A percentile compares a stretch with the other conserved stretches of the same genome.
Conservation (phyloP, 2,797 vertebrate species). For the Apogon hyalosoma region DNA sequence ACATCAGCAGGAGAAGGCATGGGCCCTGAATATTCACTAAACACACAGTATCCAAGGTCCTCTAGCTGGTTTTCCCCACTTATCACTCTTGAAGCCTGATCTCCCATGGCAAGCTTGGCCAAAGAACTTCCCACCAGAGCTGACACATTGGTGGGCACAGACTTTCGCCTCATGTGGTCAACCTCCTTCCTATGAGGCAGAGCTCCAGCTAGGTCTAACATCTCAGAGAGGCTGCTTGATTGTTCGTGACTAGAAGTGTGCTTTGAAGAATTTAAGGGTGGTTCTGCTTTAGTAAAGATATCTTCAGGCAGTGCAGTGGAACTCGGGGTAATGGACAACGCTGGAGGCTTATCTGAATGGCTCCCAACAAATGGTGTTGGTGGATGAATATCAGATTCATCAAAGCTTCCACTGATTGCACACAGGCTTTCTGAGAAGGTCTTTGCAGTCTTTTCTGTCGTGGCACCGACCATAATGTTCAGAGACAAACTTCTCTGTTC, state of each 20-base stretch:
- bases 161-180: constrained; percentile 84
- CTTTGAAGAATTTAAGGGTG: constrained; percentile 26
- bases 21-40: constrained; percentile 91
- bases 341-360: constrained; percentile 30
- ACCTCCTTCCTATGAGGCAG: constrained; percentile 84
- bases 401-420: constrained; percentile 61
- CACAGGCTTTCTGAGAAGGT: constrained; percentile 37
- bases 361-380: constrained; percentile 40
- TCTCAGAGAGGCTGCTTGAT: constrained; percentile 87
- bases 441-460: neutral
- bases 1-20: constrained; percentile 90
- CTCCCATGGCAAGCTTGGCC: constrained; percentile 63
- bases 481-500: constrained; percentile 66
- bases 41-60: constrained; percentile 90
- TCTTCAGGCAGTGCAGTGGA: constrained; percentile 30
- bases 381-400: constrained; percentile 47
- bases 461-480: constrained; percentile 46
- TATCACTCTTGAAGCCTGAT: constrained; percentile 39
- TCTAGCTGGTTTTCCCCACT: constrained; percentile 87
- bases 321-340: constrained; percentile 51
- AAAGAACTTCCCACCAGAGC: constrained; percentile 67
- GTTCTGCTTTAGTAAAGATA: constrained; percentile 9
- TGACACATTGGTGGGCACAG: constrained; percentile 80
- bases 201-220: constrained; percentile 91
- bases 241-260: constrained; percentile 37